Evolutionary conservation across 1,140 invertebrate species (phyloP).

Genomic region (Cydia strobilella): DNA sequence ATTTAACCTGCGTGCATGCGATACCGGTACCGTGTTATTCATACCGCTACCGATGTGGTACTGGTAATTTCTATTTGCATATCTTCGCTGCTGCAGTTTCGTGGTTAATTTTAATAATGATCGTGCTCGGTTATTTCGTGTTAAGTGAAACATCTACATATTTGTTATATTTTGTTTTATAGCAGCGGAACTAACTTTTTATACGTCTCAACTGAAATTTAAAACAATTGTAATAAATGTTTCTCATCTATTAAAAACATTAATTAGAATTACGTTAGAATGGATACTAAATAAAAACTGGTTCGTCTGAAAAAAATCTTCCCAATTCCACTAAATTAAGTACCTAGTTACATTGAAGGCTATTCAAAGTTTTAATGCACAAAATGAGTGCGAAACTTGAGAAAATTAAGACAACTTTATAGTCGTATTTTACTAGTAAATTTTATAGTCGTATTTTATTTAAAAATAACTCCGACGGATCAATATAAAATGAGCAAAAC

Average conservation of each 20-base stretch:
- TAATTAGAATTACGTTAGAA: too few relatives aligned
- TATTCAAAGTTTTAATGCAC: too few relatives aligned
- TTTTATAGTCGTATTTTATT: not conserved
- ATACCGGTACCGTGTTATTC: slow-evolving; percentile 12
- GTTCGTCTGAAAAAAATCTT: too few relatives aligned
- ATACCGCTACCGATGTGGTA: slow-evolving; percentile 11
- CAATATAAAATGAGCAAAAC: not conserved
- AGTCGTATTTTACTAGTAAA: not conserved
- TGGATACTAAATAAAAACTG: too few relatives aligned
- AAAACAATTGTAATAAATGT: too few relatives aligned
- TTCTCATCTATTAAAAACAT: too few relatives aligned
- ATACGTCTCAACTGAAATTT: too few relatives aligned
- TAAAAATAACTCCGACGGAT: not conserved
- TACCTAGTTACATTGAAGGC: too few relatives aligned
- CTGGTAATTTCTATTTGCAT: slow-evolving; percentile 10
- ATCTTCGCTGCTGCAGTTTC: slow-evolving; percentile 8
- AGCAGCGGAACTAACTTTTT: too few relatives aligned
- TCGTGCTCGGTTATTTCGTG: not conserved
- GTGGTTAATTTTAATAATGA: not conserved
- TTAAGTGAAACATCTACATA: not conserved
- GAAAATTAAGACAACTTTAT: too few relatives aligned
- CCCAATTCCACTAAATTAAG: too few relatives aligned
- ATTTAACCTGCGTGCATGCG: slow-evolving; percentile 9
- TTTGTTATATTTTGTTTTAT: not conserved
- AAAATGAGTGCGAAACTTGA: too few relatives aligned